phyloP scores from a whole-genome alignment of 2,113 vertebrate genomes.

The Bubo scandiacus region DNA sequence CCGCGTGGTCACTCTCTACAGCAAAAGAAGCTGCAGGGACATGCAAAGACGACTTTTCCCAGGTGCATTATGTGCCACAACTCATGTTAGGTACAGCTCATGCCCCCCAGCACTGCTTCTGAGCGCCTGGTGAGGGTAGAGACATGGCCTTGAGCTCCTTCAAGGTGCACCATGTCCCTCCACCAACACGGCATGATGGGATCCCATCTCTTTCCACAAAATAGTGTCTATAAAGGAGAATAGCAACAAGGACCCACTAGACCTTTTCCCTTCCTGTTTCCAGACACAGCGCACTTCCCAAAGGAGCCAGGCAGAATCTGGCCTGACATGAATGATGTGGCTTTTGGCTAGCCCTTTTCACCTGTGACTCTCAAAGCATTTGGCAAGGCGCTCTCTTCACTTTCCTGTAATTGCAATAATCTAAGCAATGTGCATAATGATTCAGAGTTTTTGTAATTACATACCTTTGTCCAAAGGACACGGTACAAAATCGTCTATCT shows the following conservation, averaged over 20 bases:
- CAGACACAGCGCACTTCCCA: background rate
- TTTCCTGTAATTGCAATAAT: background rate
- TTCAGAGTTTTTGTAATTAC: background rate
- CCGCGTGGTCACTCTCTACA: accelerated
- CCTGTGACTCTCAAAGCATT: conserved; percentile 32
- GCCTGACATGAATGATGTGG: background rate
- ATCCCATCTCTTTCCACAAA: background rate
- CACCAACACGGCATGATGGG: background rate
- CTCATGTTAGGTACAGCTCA: background rate
- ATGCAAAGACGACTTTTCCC: background rate
- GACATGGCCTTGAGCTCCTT: background rate
- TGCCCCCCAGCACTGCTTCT: background rate
- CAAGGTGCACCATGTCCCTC: background rate
- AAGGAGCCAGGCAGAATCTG: background rate
- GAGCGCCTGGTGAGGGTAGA: background rate
- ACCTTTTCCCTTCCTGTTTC: background rate
- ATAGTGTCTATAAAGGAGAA: background rate
- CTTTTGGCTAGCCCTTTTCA: background rate
- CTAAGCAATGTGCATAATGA: background rate
- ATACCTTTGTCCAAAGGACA: background rate
- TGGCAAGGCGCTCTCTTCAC: background rate
- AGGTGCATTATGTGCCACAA: background rate
- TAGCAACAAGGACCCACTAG: background rate
- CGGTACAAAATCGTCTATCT: background rate
- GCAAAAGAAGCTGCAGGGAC: background rate